Evolutionary conservation across 1,140 invertebrate genomes (phyloP).

Genomic region (Drosophila sulfurigaster): DNA sequence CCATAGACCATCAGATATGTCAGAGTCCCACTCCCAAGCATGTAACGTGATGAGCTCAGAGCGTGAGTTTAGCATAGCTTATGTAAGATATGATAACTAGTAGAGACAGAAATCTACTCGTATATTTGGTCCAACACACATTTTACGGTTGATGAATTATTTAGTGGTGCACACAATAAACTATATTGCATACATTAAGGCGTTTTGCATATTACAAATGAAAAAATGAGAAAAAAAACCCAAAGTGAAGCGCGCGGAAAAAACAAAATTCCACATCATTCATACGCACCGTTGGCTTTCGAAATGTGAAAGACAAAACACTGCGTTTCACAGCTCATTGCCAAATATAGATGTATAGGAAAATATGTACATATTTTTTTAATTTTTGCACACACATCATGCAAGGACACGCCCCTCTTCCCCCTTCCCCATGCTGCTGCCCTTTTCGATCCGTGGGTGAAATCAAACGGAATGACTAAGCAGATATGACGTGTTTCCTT

Average conservation of each 20-base stretch:
- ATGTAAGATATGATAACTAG: conserved; percentile 34
- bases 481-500: conserved; percentile 26
- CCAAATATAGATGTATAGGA: conserved; percentile 2
- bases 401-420: conserved; percentile 12
- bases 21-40: not conserved
- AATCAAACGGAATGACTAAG: conserved; percentile 54
- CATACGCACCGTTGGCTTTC: conserved; percentile 57
- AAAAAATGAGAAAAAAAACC: conserved; percentile 7
- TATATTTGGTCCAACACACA: conserved; percentile 34
- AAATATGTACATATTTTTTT: not conserved
- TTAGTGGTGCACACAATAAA: conserved; percentile 43
- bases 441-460: conserved; percentile 4
- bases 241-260: conserved; percentile 1
- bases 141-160: conserved; percentile 42
- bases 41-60: conserved; percentile 7
- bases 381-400: conserved; percentile 10
- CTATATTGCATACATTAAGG: conserved; percentile 33
- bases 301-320: conserved; percentile 20
- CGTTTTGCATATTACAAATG: conserved; percentile 37
- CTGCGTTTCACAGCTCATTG: conserved; percentile 39
- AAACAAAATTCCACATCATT: conserved; percentile 50
- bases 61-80: not conserved
- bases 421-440: not conserved
- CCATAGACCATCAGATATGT: conserved; percentile 61
- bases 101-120: conserved; percentile 1